Conservation (phyloP, 2,113 vertebrate genomes). For the Microtus richardsoni region DNA sequence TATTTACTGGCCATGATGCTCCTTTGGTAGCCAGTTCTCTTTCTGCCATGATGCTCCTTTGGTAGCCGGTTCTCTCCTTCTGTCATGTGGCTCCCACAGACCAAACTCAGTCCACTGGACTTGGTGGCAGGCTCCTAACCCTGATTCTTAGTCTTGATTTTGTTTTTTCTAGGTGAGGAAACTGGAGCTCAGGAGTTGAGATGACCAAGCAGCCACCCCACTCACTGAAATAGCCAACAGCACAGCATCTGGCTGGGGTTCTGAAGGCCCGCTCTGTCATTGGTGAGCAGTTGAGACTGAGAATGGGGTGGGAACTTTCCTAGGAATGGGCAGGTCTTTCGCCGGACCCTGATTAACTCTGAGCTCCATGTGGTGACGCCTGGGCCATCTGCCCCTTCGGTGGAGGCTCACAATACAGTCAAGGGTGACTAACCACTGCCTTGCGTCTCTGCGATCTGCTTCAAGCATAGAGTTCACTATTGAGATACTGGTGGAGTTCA, state of each 20-base stretch:
- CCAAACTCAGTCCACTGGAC: background rate
- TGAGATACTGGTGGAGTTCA: too few species aligned
- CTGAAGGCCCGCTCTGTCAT: accelerated
- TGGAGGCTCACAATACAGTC: accelerated
- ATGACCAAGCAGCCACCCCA: background rate
- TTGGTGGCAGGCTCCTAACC: background rate
- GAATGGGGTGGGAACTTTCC: accelerated
- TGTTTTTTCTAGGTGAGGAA: background rate
- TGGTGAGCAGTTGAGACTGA: background rate
- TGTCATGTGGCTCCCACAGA: background rate
- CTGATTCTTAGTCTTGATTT: background rate
- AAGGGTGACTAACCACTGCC: background rate
- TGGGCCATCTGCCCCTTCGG: accelerated
- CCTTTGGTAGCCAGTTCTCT: background rate
- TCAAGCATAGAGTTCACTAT: background rate
- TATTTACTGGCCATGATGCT: background rate
- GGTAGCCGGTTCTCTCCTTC: background rate
- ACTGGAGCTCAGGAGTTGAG: background rate
- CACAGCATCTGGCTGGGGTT: background rate
- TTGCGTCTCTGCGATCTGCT: background rate
- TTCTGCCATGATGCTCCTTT: background rate
- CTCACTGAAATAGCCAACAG: background rate
- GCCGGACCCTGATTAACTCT: accelerated
- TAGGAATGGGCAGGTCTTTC: accelerated
- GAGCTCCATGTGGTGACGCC: accelerated